These are phyloP conservation scores for Abrostola tripartita DNA, from an alignment of 2,888 invertebrate species.

Conservation along the genomic window DNA sequence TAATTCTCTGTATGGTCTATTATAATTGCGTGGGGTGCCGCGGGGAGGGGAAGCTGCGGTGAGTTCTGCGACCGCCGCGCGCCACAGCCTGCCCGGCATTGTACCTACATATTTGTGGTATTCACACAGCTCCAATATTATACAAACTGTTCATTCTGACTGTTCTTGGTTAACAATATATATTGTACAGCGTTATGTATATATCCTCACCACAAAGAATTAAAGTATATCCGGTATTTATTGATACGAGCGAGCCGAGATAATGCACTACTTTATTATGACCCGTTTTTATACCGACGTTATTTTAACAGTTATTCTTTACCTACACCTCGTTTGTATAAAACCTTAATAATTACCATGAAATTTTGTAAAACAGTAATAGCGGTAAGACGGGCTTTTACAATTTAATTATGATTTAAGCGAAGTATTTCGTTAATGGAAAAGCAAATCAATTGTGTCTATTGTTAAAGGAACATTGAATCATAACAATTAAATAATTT, in stretches of 20 bases:
- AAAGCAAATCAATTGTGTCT: too few species aligned
- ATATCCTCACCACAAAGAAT: not conserved
- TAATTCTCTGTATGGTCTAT: constrained; percentile 61
- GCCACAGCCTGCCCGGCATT: constrained; percentile 26
- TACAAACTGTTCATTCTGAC: constrained; percentile 6
- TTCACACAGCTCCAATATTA: constrained; percentile 32
- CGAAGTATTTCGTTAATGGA: too few species aligned
- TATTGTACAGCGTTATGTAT: not conserved
- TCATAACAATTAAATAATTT: too few species aligned
- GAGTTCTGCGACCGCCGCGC: constrained; percentile 26
- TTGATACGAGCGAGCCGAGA: not conserved
- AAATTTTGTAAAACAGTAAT: too few species aligned
- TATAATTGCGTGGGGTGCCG: constrained; percentile 61
- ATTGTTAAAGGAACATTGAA: too few species aligned
- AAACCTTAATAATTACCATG: too few species aligned
- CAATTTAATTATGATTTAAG: too few species aligned
- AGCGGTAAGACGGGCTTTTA: too few species aligned
- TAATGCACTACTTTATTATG: not conserved
- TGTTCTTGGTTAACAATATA: not conserved
- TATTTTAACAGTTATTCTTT: not conserved
- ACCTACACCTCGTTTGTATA: too few species aligned
- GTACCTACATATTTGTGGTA: constrained; percentile 50
- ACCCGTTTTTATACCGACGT: not conserved
- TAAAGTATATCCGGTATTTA: not conserved
- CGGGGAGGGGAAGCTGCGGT: constrained; percentile 37